A percentile compares a stretch with the other conserved stretches of the same genome.
These are phyloP conservation scores for Zaprionus nigranus DNA, from an alignment of 1,140 invertebrate genomes.

Conservation along the genomic window DNA sequence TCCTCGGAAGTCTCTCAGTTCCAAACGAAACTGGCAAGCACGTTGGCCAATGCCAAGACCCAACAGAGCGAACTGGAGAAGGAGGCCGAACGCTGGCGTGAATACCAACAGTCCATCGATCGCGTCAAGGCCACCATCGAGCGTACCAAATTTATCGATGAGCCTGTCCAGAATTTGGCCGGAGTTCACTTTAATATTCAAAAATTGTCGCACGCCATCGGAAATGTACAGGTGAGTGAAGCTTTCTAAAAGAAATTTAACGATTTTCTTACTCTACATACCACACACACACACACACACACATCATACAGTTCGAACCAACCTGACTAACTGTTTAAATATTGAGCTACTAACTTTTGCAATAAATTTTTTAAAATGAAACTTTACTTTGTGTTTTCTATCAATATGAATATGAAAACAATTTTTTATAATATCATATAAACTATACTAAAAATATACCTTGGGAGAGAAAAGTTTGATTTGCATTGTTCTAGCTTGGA, in stretches of 20 bases:
- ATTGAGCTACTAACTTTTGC: neutral
- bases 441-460: too few relatives aligned
- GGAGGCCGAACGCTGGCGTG: slow-evolving; percentile 91
- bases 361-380: neutral
- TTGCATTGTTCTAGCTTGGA: too few relatives aligned
- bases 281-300: neutral
- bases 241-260: neutral
- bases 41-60: slow-evolving; percentile 91
- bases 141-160: slow-evolving; percentile 90
- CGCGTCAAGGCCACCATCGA: slow-evolving; percentile 90
- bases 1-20: slow-evolving; percentile 91
- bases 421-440: too few relatives aligned
- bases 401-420: too few relatives aligned
- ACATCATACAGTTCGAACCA: neutral
- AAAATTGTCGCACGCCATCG: slow-evolving; percentile 90
- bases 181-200: slow-evolving; percentile 92
- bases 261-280: neutral
- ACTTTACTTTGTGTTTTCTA: neutral
- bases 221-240: slow-evolving; percentile 90
- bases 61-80: slow-evolving; percentile 90
- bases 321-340: neutral
- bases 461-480: too few relatives aligned
- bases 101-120: slow-evolving; percentile 90
- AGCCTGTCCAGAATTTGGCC: slow-evolving; percentile 90
- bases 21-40: slow-evolving; percentile 92